These are phyloP conservation scores for Scaptodrosophila latifasciaeformis DNA, from an alignment of 2,888 invertebrate genomes.

Conservation along the genomic window DNA sequence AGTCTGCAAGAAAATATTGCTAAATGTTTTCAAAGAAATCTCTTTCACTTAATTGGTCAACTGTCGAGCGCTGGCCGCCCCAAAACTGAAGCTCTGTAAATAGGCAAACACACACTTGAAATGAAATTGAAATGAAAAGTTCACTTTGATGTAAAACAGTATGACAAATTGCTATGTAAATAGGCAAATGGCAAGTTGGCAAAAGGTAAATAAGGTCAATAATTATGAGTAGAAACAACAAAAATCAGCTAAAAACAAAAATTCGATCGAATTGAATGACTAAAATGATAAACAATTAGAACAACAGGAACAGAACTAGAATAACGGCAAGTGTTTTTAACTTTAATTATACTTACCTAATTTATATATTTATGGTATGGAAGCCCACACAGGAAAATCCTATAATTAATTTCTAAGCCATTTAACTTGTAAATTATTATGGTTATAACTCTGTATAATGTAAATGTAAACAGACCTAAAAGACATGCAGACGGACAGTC, in stretches of 20 bases:
- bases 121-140: conserved; percentile 13
- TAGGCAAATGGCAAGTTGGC: too few species aligned
- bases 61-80: conserved; percentile 7
- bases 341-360: conserved; percentile 56
- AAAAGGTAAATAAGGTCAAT: too few species aligned
- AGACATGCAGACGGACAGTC: not conserved
- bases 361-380: conserved; percentile 61
- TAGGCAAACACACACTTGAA: too few species aligned
- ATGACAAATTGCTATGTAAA: conserved; percentile 48
- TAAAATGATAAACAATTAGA: conserved; percentile 10
- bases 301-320: not conserved
- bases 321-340: conserved; percentile 49
- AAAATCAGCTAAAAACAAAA: conserved; percentile 6
- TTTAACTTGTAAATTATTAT: conserved; percentile 66
- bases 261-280: conserved; percentile 23
- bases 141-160: conserved; percentile 25
- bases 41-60: conserved; percentile 39
- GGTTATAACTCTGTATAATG: conserved; percentile 59
- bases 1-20: conserved; percentile 56
- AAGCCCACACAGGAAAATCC: conserved; percentile 48
- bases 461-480: conserved; percentile 19
- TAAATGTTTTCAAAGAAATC: conserved; percentile 16
- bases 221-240: too few species aligned
- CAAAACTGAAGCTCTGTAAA: conserved; percentile 53
- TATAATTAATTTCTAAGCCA: conserved; percentile 68